These are phyloP conservation scores for Diachasma alloeum DNA, from an alignment of 1,140 invertebrate species.

Conservation along the genomic window DNA sequence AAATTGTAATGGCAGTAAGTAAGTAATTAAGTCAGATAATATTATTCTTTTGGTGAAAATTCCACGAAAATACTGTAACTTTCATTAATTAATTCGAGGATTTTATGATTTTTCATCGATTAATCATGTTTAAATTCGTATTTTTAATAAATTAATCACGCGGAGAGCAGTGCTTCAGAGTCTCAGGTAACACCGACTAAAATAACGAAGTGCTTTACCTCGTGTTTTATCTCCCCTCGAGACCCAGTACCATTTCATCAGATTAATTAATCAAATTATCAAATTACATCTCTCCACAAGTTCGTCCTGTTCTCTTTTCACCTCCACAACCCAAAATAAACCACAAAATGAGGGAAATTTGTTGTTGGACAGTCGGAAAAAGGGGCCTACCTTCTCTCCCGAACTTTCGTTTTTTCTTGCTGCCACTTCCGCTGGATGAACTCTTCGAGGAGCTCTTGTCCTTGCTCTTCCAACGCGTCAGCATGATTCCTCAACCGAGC, in stretches of 20 bases:
- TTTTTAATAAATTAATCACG: too few species aligned
- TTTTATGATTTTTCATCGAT: too few species aligned
- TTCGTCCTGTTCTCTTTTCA: neutral
- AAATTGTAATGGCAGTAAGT: too few species aligned
- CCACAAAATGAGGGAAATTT: neutral
- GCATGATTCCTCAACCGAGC: conserved; percentile 51
- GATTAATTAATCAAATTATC: neutral
- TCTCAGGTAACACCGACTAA: too few species aligned
- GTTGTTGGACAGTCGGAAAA: neutral
- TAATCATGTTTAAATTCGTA: too few species aligned
- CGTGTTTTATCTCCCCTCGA: neutral
- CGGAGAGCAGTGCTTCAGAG: too few species aligned
- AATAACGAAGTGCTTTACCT: neutral
- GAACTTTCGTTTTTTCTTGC: conserved; percentile 68
- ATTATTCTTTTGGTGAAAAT: too few species aligned
- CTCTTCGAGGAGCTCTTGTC: conserved; percentile 65
- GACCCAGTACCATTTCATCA: neutral
- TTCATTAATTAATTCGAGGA: too few species aligned
- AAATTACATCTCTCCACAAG: neutral
- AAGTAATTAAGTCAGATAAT: too few species aligned
- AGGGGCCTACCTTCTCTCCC: conserved; percentile 64
- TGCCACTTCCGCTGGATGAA: conserved; percentile 56
- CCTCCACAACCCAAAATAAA: neutral
- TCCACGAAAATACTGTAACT: too few species aligned
- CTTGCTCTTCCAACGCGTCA: conserved; percentile 69